Evolutionary conservation across 1,140 invertebrate species (phyloP), one percentile per base, ranked within the genome.

Genomic region (Bombus terrestris): DNA sequence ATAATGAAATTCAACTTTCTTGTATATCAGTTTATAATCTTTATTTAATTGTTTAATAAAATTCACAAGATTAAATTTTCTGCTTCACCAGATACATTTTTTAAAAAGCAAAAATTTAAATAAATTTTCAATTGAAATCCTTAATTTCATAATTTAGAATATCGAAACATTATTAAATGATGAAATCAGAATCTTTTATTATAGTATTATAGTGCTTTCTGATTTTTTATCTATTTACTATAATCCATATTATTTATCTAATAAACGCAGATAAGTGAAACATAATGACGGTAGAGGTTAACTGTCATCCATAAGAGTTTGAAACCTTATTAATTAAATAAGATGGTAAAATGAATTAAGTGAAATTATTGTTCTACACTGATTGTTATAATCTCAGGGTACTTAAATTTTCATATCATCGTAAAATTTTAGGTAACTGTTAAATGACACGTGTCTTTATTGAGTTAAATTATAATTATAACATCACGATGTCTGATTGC

Each of bases 291-390:
- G 18, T 22, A 59, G 57, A 81, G 78, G 71, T 85, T 85, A 74
- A 74, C 35, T 57, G 69, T 59, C 35, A 66, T 57, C 62, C 37
- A 68, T 59, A 10, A 47, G 41, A 66, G 12, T 8, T 18, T 15
- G 25, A 25, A 75, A 18, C 32, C 59, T 57, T 35, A 57, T 10
- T 71, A 85, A 75, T 85, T 68, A 68, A 85, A 81, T 85, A 53
- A 75, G 43, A 85, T 81, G 6, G 18, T 73, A 81, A 85, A 74
- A 22, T 35, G 57, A 66, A 80, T 72, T 71, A 47, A 15, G 32
- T 68, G 13, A 43, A 37, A 32, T 25, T 43, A 62, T 43, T 41
- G 53, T 47, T 62, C 28, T 22, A 68, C 6, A 22, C 18, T 35
- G n/a, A 43, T 83, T 35, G 5, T 35, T 18, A 10, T n/a, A 71